These are phyloP conservation scores for Linnaemya vulpina DNA, from an alignment of 2,888 invertebrate species.

Conservation along the genomic window DNA sequence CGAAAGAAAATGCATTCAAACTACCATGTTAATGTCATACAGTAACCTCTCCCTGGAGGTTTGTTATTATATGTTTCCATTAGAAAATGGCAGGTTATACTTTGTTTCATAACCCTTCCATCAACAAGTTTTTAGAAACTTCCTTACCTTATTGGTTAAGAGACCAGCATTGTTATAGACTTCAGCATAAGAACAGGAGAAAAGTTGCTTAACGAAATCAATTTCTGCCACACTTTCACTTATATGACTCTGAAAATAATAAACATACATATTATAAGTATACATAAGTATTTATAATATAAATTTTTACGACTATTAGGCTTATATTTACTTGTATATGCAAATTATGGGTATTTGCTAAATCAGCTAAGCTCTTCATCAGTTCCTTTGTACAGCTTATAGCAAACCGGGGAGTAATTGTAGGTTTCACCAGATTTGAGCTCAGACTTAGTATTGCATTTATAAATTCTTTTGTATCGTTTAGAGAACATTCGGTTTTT, in stretches of 20 bases:
- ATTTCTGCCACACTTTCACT: conserved; percentile 92
- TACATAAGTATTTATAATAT: neutral
- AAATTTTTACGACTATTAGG: neutral
- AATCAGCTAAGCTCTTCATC: conserved; percentile 86
- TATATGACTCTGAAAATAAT: conserved; percentile 89
- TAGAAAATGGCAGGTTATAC: no score
- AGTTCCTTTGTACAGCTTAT: conserved; percentile 89
- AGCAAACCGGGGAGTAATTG: conserved; percentile 94
- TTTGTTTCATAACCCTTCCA: neutral
- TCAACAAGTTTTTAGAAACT: neutral
- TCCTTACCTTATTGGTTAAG: conserved; percentile 88
- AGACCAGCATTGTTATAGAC: conserved; percentile 90
- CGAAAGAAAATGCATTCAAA: neutral
- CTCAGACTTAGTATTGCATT: conserved; percentile 84
- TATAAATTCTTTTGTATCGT: conserved; percentile 87
- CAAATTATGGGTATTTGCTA: conserved; percentile 87
- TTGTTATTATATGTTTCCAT: no score
- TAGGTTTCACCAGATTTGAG: conserved; percentile 88
- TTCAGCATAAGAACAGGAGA: conserved; percentile 87
- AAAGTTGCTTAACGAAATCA: conserved; percentile 85
- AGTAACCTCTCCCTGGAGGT: no score
- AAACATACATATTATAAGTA: conserved; percentile 1
- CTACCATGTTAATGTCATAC: no score
- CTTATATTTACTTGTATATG: conserved; percentile 87
- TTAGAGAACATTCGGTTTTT: conserved; percentile 86